phyloP scores from a whole-genome alignment of 2,888 invertebrate genomes.

The Ennomos quercinarius region DNA sequence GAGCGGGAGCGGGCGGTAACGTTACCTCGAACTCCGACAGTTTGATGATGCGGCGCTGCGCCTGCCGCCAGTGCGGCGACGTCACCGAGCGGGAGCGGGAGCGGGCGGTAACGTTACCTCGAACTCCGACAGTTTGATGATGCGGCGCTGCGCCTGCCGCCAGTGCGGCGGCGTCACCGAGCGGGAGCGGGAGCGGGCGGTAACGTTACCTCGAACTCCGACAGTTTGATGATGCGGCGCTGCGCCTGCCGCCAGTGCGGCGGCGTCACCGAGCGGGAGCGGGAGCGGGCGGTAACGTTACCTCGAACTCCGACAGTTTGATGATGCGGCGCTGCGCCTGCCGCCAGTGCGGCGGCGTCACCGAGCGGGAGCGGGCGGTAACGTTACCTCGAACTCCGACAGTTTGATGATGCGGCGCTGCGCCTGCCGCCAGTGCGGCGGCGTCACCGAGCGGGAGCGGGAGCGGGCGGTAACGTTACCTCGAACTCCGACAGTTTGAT shows the following conservation, averaged over 20 bases:
- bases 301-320: too few species aligned
- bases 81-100: conserved; percentile 91
- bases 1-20: conserved; percentile 64
- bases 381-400: too few species aligned
- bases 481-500: too few species aligned
- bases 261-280: conserved; percentile 94
- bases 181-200: conserved; percentile 79
- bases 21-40: conserved; percentile 91
- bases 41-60: conserved; percentile 93
- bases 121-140: conserved; percentile 93
- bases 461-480: too few species aligned
- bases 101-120: conserved; percentile 77
- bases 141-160: conserved; percentile 94
- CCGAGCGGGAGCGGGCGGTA: too few species aligned
- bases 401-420: too few species aligned
- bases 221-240: conserved; percentile 92
- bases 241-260: conserved; percentile 98
- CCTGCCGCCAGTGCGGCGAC: conserved; percentile 97
- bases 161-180: conserved; percentile 98
- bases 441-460: too few species aligned
- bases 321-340: too few species aligned
- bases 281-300: too few species aligned
- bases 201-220: conserved; percentile 89
- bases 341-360: too few species aligned
- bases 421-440: too few species aligned